Evolutionary conservation across 2,113 vertebrate species (phyloP).

Genomic region (Phainopepla nitens): DNA sequence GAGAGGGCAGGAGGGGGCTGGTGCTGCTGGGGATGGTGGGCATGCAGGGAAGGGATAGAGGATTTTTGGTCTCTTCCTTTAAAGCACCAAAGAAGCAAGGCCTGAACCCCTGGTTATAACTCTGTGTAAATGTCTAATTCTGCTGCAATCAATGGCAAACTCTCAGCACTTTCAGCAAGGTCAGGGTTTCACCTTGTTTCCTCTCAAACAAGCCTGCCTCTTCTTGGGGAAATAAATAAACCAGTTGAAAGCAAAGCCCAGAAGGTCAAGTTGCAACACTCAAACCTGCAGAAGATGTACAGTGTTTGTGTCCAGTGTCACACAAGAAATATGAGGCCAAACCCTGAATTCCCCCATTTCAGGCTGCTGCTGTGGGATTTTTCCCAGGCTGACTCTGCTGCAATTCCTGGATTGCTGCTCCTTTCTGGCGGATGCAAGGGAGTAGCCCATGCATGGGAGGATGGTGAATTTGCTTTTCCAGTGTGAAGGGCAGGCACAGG

Average conservation of each 20-base stretch:
- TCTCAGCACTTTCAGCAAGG: neutral
- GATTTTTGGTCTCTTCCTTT: neutral
- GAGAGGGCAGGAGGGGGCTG: neutral
- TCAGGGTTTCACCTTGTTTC: constrained; percentile 32
- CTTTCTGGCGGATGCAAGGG: neutral
- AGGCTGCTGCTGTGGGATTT: neutral
- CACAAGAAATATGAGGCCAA: neutral
- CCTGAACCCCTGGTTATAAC: neutral
- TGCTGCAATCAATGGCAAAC: neutral
- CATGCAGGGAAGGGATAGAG: neutral
- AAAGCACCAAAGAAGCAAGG: neutral
- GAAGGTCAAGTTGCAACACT: neutral
- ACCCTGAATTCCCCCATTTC: neutral
- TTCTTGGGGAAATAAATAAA: constrained; percentile 30
- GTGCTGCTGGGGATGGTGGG: neutral
- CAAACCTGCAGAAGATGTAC: neutral
- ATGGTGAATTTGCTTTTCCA: neutral
- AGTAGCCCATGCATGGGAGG: neutral
- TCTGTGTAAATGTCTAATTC: neutral
- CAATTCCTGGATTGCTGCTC: neutral
- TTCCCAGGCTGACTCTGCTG: neutral
- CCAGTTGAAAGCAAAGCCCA: neutral
- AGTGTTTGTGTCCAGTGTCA: neutral
- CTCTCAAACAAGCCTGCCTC: neutral
- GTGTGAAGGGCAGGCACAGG: fast-evolving